Evolutionary conservation across 2,797 vertebrate genomes (phyloP), one percentile per base, ranked within the genome.

Genomic region (Astyanax mexicanus): DNA sequence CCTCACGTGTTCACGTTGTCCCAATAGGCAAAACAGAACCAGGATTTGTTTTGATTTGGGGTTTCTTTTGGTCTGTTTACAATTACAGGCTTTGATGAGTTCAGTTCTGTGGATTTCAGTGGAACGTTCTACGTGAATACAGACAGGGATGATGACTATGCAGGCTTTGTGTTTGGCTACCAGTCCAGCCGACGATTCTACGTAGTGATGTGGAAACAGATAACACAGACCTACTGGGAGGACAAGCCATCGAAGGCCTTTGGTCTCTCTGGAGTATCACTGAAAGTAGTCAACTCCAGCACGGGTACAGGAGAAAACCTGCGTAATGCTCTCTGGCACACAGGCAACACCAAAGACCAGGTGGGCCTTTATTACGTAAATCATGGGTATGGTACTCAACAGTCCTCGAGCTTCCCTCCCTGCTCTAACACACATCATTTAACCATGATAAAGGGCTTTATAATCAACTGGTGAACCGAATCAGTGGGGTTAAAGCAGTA

Each of bases 171-270:
- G 69, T 99, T 99, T 15, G 94, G 95, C 77, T 99, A 98, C 86
- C 98, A 99, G 88, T 99, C 98, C 69, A 99, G 96, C 83, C 94
- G 93, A 29, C 94, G 96, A 11, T 99, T 99, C 87, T 99, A 99
- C 0, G 98, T 97, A 35, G 93, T 98, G 15, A 99, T 99, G 98
- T 99, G 98, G 98, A 99, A 99, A 85, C 97, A 99, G 88, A 96
- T 97, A 69, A 94, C 97, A 2, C 98, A 99, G 89, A 98, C 95
- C 12, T 99, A 99, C 84, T 99, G 98, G 98, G 96, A 99, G 75
- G 95, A 96, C 78, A 95, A 92, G 83, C 98, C 98, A 0, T 95
- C 93, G 3, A 94, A 95, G 76, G 96, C 98, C 10, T 98, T 97
- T 0, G 97, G 95, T 78, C 96, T 95, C 77, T 96, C 96, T 0